Conservation (phyloP, 2,113 vertebrate genomes). For the Phalacrocorax brasilianus region DNA sequence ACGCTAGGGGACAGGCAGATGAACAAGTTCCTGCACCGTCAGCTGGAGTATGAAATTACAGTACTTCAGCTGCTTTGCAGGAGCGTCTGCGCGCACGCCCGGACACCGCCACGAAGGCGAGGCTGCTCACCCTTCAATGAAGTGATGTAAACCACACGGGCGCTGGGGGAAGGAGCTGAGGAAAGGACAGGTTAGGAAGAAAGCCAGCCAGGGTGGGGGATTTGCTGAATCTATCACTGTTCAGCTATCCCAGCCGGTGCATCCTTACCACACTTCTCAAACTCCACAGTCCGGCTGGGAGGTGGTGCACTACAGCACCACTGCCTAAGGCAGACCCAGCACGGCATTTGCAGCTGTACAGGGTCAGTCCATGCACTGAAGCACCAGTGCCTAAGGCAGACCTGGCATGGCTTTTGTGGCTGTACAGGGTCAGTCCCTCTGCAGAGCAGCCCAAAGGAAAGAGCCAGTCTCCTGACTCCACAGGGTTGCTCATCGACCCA, state of each 20-base stretch:
- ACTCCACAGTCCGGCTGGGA: rapidly evolving
- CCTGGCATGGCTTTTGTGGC: rapidly evolving
- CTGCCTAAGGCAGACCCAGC: rapidly evolving
- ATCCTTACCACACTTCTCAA: rapidly evolving
- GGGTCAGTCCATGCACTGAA: not conserved
- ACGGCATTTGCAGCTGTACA: rapidly evolving
- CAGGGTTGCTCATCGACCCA: rapidly evolving
- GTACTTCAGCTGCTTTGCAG: constrained; percentile 16
- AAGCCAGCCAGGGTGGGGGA: not conserved
- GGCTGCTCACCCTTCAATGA: not conserved
- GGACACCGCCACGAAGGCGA: rapidly evolving
- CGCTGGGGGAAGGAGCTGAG: not conserved
- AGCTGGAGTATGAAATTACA: constrained; percentile 62
- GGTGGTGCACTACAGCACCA: not conserved
- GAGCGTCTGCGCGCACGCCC: rapidly evolving
- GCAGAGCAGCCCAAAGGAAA: not conserved
- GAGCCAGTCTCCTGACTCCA: not conserved
- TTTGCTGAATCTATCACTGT: not conserved
- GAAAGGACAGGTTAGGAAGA: not conserved
- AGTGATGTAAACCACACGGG: rapidly evolving
- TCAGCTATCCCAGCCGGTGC: rapidly evolving
- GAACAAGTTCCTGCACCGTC: not conserved
- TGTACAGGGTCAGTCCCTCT: not conserved
- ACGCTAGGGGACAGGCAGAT: not conserved
- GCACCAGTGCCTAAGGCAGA: not conserved